A percentile compares a stretch with the other conserved stretches of the same genome.
Evolutionary conservation across 2,888 invertebrate genomes (phyloP).

Genomic region (Acronicta alni): DNA sequence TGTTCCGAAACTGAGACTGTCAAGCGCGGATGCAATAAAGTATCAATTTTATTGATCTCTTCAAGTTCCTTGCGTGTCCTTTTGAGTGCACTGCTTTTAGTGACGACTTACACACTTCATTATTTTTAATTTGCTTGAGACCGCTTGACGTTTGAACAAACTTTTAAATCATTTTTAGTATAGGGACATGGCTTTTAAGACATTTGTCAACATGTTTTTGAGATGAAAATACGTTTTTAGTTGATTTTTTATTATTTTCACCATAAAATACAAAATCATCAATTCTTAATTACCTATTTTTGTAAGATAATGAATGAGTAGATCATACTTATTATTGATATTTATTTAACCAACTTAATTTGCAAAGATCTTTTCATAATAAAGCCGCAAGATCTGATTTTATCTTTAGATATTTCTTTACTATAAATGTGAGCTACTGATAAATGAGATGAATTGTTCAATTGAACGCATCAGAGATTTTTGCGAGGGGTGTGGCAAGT

Average conservation of each 20-base stretch:
- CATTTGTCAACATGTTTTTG: conserved; percentile 12
- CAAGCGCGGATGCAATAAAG: conserved; percentile 80
- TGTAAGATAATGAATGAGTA: too few relatives aligned
- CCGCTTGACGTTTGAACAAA: conserved; percentile 47
- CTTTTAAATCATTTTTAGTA: conserved; percentile 40
- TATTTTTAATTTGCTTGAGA: conserved; percentile 57
- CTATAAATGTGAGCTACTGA: conserved; percentile 27
- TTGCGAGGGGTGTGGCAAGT: conserved; percentile 74
- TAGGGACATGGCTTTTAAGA: conserved; percentile 17
- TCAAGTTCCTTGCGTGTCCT: conserved; percentile 70
- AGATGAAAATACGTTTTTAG: conserved; percentile 8
- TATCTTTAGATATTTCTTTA: conserved; percentile 33
- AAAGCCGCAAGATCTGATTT: conserved; percentile 11
- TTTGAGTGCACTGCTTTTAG: conserved; percentile 63
- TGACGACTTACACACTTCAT: conserved; percentile 59
- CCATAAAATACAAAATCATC: too few relatives aligned
- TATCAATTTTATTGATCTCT: conserved; percentile 82
- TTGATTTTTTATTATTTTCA: too few relatives aligned
- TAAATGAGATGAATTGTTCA: conserved; percentile 45
- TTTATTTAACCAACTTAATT: neutral
- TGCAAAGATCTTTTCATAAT: neutral
- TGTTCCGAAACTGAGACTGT: conserved; percentile 72
- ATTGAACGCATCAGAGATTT: conserved; percentile 62
- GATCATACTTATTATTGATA: too few relatives aligned
- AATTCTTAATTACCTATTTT: too few relatives aligned